These are phyloP conservation scores for Stenichneumon culpator DNA, from an alignment of 2,888 invertebrate genomes.

Conservation along the genomic window DNA sequence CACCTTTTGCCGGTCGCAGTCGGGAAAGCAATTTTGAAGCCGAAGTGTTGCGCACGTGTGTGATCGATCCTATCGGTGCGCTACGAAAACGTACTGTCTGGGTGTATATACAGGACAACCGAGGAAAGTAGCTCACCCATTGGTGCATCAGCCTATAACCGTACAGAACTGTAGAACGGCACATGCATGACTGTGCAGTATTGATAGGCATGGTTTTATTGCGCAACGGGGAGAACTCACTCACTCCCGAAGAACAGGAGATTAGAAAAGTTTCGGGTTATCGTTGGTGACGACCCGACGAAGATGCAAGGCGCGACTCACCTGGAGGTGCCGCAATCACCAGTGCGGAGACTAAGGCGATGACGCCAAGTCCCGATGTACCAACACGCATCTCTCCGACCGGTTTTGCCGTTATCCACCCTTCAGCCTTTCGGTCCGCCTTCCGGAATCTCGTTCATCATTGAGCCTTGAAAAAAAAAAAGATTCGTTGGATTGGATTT, in stretches of 20 bases:
- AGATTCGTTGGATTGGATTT: neutral
- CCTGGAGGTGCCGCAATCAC: slow-evolving; percentile 77
- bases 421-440: slow-evolving; percentile 82
- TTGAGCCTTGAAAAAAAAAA: slow-evolving; percentile 71
- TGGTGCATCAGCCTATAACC: slow-evolving; percentile 32
- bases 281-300: neutral
- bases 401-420: slow-evolving; percentile 73
- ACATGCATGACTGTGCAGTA: neutral
- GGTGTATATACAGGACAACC: slow-evolving; percentile 44
- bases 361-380: slow-evolving; percentile 80
- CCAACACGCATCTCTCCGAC: slow-evolving; percentile 78
- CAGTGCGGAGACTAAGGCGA: slow-evolving; percentile 81
- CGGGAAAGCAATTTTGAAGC: slow-evolving; percentile 70
- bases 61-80: slow-evolving; percentile 58
- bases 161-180: neutral
- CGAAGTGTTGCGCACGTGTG: slow-evolving; percentile 63
- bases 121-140: slow-evolving; percentile 55
- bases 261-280: slow-evolving; percentile 32
- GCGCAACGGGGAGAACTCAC: slow-evolving; percentile 8
- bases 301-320: slow-evolving; percentile 56
- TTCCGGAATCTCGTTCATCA: slow-evolving; percentile 78
- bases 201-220: slow-evolving; percentile 1
- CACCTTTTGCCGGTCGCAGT: slow-evolving; percentile 44
- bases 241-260: slow-evolving; percentile 14
- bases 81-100: slow-evolving; percentile 42